Percentiles rank a stretch among this genome's conserved stretches.
phyloP scores from a whole-genome alignment of 64 coral and sea anemone genomes.

The Cladopsammia gracilis region DNA sequence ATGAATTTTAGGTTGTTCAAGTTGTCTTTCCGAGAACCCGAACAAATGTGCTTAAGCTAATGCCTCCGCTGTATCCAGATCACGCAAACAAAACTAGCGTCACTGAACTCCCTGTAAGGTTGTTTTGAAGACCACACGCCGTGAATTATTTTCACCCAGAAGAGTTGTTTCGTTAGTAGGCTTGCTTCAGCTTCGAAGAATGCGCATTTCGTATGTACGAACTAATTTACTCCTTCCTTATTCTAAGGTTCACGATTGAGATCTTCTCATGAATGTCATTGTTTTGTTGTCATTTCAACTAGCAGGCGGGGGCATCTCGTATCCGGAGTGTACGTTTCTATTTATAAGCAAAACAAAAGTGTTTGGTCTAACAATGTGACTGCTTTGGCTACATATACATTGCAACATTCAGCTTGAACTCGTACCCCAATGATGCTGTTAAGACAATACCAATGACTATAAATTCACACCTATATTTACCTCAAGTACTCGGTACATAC shows the following conservation, averaged over 20 bases:
- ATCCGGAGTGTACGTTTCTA: not conserved
- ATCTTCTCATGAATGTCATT: not conserved
- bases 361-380: constrained; percentile 6
- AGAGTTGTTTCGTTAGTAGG: not conserved
- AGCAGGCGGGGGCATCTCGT: not conserved
- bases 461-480: too few relatives aligned
- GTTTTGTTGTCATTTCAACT: not conserved
- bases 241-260: not conserved
- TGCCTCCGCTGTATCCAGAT: constrained; percentile 6
- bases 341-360: constrained; percentile 27
- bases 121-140: not conserved
- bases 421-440: too few relatives aligned
- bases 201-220: not conserved
- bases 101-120: not conserved
- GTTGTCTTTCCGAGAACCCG: not conserved
- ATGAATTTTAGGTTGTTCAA: not conserved
- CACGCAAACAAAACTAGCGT: not conserved
- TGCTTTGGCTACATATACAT: not conserved
- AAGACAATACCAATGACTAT: too few relatives aligned
- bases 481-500: too few relatives aligned
- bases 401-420: not conserved
- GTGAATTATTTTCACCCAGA: not conserved
- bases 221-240: not conserved
- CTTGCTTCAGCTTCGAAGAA: not conserved
- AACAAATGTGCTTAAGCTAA: constrained; percentile 5